These are phyloP conservation scores for Gavialis gangeticus DNA, from an alignment of 2,113 vertebrate genomes.

Conservation along the genomic window DNA sequence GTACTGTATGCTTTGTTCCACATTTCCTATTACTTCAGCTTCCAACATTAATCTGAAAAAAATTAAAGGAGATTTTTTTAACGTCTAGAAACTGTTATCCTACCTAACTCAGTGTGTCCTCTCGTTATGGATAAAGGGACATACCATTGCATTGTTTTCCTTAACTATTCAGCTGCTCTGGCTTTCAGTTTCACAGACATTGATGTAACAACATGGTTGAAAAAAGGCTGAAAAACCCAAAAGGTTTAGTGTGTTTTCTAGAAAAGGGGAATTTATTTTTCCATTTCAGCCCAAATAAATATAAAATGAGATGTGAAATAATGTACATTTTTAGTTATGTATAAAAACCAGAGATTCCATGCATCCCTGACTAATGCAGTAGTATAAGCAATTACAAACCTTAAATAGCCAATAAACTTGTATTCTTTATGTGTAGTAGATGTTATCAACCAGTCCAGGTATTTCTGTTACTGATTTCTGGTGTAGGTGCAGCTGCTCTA, in stretches of 20 bases:
- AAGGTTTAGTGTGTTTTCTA: neutral
- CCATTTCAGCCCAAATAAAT: neutral
- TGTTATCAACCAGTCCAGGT: neutral
- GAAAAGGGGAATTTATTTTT: neutral
- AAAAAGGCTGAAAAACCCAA: neutral
- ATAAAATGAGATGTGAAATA: neutral
- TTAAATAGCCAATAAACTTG: neutral
- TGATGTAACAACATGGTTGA: neutral
- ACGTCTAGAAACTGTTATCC: neutral
- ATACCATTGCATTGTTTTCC: neutral
- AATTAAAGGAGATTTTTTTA: neutral
- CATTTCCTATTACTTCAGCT: neutral
- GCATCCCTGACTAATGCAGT: neutral
- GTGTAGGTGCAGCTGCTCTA: neutral
- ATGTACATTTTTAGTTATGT: neutral
- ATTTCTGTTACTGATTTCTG: neutral
- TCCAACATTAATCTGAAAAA: neutral
- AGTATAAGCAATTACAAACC: neutral
- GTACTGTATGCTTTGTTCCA: neutral
- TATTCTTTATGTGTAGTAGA: neutral
- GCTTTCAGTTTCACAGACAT: neutral
- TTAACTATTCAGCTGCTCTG: neutral
- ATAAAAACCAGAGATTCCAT: neutral
- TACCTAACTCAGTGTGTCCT: neutral
- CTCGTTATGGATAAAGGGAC: neutral